A percentile compares a stretch with the other conserved stretches of the same genome.
phyloP scores from a whole-genome alignment of 2,888 invertebrate species.

The Cryptophagus acutangulus region DNA sequence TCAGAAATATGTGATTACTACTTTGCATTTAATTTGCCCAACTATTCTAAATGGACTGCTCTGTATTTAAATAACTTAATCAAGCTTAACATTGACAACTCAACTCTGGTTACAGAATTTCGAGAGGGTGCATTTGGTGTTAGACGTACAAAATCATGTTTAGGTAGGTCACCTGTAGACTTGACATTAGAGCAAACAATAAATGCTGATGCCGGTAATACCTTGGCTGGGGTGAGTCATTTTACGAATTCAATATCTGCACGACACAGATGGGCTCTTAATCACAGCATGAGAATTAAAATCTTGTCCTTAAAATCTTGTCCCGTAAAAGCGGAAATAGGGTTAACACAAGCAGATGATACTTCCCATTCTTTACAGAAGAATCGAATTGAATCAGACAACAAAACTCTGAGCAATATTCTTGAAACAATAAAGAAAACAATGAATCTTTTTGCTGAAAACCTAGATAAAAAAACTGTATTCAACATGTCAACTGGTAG shows the following conservation, averaged over 20 bases:
- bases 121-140: conserved; percentile 21
- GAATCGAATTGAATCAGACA: conserved; percentile 10
- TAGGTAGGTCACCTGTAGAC: conserved; percentile 17
- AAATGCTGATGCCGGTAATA: too few species aligned
- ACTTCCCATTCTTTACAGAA: conserved; percentile 19
- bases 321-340: conserved; percentile 18
- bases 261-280: conserved; percentile 32
- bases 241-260: conserved; percentile 20
- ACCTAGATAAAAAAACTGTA: too few species aligned
- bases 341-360: conserved; percentile 18
- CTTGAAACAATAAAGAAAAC: conserved; percentile 5
- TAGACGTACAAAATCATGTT: conserved; percentile 18
- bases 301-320: conserved; percentile 22
- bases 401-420: conserved; percentile 6
- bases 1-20: conserved; percentile 22
- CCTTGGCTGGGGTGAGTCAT: conserved; percentile 17
- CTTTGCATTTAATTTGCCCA: conserved; percentile 12
- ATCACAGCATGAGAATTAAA: conserved; percentile 20
- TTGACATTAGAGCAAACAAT: conserved; percentile 20
- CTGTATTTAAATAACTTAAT: conserved; percentile 19
- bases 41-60: conserved; percentile 21
- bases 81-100: conserved; percentile 10
- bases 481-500: too few species aligned
- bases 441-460: too few species aligned
- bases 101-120: background rate